Evolutionary conservation across 2,113 vertebrate genomes (phyloP).

Genomic region (Sakesphorus luctuosus): DNA sequence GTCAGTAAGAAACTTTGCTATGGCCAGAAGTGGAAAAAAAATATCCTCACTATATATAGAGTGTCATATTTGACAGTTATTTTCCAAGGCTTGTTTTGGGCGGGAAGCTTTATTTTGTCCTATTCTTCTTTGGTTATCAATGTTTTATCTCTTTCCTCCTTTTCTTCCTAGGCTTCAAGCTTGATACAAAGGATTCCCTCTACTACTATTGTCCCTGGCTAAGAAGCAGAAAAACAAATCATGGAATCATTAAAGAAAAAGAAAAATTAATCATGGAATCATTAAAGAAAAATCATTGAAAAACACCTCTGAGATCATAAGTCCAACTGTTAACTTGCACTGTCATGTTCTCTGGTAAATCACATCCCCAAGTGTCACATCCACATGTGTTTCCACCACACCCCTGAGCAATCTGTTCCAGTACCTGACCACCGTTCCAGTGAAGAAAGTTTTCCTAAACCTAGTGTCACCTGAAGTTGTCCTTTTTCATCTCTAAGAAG

Average conservation of each 20-base stretch:
- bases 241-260: accelerated
- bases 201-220: neutral
- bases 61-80: neutral
- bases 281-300: accelerated
- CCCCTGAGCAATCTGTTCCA: neutral
- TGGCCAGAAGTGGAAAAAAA: neutral
- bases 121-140: neutral
- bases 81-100: neutral
- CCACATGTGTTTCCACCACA: neutral
- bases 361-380: neutral
- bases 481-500: neutral
- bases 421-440: neutral
- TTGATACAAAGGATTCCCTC: neutral
- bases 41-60: neutral
- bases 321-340: neutral
- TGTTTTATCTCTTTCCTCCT: neutral
- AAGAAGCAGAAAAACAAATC: neutral
- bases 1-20: neutral
- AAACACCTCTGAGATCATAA: neutral
- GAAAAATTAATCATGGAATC: neutral
- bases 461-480: neutral
- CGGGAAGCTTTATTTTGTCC: neutral
- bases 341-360: neutral
- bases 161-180: neutral
- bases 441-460: neutral